A percentile compares a stretch with the other conserved stretches of the same genome.
These are phyloP conservation scores for Pelobates cultripes DNA, from an alignment of 2,797 vertebrate genomes.

Conservation along the genomic window DNA sequence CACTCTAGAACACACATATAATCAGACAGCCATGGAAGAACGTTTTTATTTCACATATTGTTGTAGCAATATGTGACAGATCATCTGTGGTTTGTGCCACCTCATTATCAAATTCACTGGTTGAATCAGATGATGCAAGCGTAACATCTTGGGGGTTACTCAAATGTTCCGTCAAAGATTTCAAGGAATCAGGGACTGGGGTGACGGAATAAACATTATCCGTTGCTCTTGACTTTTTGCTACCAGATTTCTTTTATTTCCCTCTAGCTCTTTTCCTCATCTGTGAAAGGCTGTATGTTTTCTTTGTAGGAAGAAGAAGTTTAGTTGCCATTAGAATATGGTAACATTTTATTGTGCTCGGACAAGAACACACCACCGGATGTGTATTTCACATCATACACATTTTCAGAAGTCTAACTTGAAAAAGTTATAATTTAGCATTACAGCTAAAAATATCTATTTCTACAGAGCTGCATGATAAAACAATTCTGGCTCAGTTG, in stretches of 20 bases:
- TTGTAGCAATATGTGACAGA: neutral
- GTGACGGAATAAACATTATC: neutral
- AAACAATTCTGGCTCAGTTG: too few species aligned
- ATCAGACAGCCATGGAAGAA: neutral
- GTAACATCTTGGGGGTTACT: slow-evolving; percentile 13
- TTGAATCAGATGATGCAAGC: neutral
- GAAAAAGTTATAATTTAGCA: neutral
- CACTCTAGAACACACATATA: slow-evolving; percentile 6
- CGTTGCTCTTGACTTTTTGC: slow-evolving; percentile 2
- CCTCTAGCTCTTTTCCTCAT: neutral
- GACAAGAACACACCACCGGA: neutral
- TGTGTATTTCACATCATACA: neutral
- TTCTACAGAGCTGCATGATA: too few species aligned
- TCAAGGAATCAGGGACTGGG: neutral
- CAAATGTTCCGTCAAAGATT: neutral
- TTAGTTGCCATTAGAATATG: slow-evolving; percentile 2
- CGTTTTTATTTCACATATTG: neutral
- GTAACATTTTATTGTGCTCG: neutral
- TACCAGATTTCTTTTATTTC: slow-evolving; percentile 7
- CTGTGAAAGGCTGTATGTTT: slow-evolving; percentile 9
- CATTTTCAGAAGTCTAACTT: neutral
- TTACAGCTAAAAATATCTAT: neutral
- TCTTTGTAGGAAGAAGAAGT: neutral
- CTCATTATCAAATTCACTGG: slow-evolving; percentile 15
- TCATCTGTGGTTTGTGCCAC: neutral